Base-by-base conservation (phyloP, 2,888 invertebrate species). In the Leptogaster cylindrica region DNA sequence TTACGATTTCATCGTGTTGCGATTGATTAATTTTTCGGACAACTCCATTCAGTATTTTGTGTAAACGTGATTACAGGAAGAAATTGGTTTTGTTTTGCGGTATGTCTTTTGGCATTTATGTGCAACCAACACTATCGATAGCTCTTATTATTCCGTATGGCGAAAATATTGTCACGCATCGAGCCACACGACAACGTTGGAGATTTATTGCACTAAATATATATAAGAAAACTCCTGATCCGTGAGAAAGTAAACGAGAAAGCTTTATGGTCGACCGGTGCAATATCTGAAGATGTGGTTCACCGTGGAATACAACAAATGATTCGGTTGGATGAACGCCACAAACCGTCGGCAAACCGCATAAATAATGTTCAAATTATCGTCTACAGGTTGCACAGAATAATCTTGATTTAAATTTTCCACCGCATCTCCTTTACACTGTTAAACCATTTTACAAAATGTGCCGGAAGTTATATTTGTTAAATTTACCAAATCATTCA, bases 201-300 rank as follows among this genome's bases (percentile, higher is more conserved):
- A 61, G 61, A 61, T 61, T 61, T 61, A 61, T 61, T 61, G 44
- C 61, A 27, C 14, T 27, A 39, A 44, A 27, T 44, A 5, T 46
- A 25, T 23, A 6, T 28, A 46, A 50, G 44, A 68, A 67, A 65
- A 41, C 33, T 58, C 65, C 27, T 39, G 33, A 51, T 44, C 52
- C 77, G 69, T 68, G 67, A 33, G 77, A 76, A 67, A 76, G 77
- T 14, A 44, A n/a, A 27, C 44, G 61, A 27, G 44, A 61, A 61
- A 61, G 61, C 28, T 44, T 44, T 61, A 44, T 61, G 61, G 61
- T 61, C 44, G 61, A 61, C 44, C 28, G 61, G 61, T 61, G 61
- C 61, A 61, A 61, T 61, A 61, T 44, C 61, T 61, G 61, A 20
- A 61, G 61, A 61, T 61, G 61, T 20, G 27, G 27, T 44, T 44